Percentiles rank a stretch among this genome's conserved stretches.
These are phyloP conservation scores for Elephantulus edwardii DNA, from an alignment of 2,113 vertebrate genomes.

Conservation along the genomic window DNA sequence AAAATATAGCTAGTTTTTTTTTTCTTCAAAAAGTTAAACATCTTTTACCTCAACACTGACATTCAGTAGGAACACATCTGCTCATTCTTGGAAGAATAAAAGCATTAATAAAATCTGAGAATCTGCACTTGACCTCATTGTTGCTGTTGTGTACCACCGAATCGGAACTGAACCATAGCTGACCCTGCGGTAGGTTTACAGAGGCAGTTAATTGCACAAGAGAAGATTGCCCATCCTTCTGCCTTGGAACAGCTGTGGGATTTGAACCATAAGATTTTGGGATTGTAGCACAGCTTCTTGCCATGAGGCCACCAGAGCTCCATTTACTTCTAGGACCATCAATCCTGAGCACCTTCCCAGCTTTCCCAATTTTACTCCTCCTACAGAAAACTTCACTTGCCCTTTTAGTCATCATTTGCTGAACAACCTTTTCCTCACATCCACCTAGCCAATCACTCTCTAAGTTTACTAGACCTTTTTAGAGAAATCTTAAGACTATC, in stretches of 20 bases:
- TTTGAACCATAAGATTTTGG: no score
- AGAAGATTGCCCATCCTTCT: no score
- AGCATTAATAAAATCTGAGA: neutral
- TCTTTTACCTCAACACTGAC: neutral
- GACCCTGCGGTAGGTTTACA: no score
- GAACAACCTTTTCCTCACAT: neutral
- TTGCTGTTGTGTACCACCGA: no score
- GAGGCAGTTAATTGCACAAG: no score
- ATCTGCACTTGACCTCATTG: neutral
- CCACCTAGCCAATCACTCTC: neutral
- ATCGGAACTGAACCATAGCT: no score
- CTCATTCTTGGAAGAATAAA: neutral
- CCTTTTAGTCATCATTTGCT: neutral
- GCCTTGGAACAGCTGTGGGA: no score
- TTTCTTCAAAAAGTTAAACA: neutral
- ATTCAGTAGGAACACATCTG: neutral
- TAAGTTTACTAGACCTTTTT: neutral
- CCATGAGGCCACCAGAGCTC: no score
- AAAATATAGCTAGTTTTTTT: neutral
- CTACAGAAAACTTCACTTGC: neutral
- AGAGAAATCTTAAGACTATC: neutral
- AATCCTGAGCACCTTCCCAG: neutral
- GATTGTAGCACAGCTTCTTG: no score
- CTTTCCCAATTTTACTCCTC: neutral
- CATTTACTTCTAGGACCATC: no score